A percentile compares a stretch with the other conserved stretches of the same genome.
phyloP scores from a whole-genome alignment of 2,888 invertebrate species.

The Camponotus fellah region DNA sequence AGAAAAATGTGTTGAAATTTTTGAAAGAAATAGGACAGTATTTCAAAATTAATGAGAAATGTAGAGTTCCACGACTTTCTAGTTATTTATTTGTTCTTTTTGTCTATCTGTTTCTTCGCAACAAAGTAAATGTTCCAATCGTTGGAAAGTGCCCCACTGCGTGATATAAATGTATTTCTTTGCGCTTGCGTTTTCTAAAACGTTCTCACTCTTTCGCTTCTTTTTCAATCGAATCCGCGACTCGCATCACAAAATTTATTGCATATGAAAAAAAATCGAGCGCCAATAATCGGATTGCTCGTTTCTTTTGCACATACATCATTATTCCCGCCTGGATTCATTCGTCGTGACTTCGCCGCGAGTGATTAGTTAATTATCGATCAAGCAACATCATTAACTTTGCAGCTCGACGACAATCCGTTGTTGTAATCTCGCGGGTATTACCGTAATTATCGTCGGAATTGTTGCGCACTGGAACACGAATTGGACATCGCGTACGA shows the following conservation, averaged over 20 bases:
- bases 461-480: neutral
- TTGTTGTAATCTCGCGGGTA: neutral
- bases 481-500: neutral
- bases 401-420: neutral
- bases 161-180: conserved; percentile 13
- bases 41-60: neutral
- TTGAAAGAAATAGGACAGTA: neutral
- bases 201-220: neutral
- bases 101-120: neutral
- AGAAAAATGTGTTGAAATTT: neutral
- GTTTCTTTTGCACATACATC: neutral
- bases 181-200: neutral
- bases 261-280: neutral
- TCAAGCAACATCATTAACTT: neutral
- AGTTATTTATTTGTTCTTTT: neutral
- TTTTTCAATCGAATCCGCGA: neutral
- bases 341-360: neutral
- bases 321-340: neutral
- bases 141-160: neutral
- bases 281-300: neutral
- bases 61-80: conserved; percentile 2
- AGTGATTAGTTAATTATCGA: conserved; percentile 38
- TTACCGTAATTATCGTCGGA: neutral
- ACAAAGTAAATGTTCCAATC: conserved; percentile 15
- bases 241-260: too few species aligned